Base-by-base conservation (phyloP, 2,888 invertebrate species). In the Antitype chi region DNA sequence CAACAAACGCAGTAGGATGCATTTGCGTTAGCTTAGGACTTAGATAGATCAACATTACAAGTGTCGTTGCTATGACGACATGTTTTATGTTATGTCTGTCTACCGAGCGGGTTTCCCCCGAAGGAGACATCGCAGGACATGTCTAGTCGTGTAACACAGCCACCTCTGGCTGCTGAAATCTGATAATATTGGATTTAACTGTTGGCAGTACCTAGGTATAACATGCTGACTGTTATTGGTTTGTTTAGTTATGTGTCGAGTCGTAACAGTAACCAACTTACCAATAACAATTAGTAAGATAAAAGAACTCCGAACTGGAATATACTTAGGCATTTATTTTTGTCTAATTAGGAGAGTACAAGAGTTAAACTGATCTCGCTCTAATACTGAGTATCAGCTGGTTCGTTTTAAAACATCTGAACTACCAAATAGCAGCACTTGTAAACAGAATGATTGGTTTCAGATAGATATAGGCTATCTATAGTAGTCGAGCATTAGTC, bases 371-470 rank as follows among this genome's bases (percentile, higher is more conserved):
- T 15, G 28, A 62, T 53, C 32, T 55, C 20, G 20, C 38, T 63
- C 32, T 15, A n/a, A 78, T 32, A 79, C 32, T 28, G 9, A 47
- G 23, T 32, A 79, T 84, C 60, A 81, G 62, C 72, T 72, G 80
- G 57, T 57, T 59, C 28, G 28, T 72, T 84, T 80, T 47, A 63
- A 84, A 67, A 84, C 72, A 59, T 80, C 57, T 23, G 60, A 53
- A 52, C n/a, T 82, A 49, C 23, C 52, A 23, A 64, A 38, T 49
- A 53, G 62, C 62, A 72, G 71, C 80, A 84, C 59, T 80, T 53
- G 84, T 80, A 80, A 80, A 80, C 84, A 80, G 60, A 80, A 70
- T 80, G 80, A 79, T 84, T 84, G 66, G 60, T 52, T 80, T 70
- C 47, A 60, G 55, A 80, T 79, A 84, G 66, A 79, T 52, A 28